Evolutionary conservation across 2,797 vertebrate genomes (phyloP).

Genomic region (Anas acuta): DNA sequence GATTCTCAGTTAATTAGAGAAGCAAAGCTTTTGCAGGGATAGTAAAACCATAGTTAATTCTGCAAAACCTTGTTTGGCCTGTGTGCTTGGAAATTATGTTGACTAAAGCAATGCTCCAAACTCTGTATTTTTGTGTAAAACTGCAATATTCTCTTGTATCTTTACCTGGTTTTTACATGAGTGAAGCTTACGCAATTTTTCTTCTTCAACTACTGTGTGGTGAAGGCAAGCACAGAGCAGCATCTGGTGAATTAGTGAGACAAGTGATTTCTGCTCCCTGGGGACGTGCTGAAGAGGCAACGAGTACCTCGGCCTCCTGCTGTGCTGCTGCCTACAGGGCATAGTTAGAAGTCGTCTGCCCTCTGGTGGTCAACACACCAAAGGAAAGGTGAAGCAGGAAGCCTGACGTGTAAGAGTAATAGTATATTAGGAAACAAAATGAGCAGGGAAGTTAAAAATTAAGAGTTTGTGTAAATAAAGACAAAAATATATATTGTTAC

Average conservation of each 20-base stretch:
- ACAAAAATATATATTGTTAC: background rate
- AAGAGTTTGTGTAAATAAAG: background rate
- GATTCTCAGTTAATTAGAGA: background rate
- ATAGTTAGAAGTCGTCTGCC: constrained; percentile 57
- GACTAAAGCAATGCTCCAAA: background rate
- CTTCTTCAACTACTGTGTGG: background rate
- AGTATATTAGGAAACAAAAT: background rate
- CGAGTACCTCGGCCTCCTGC: background rate
- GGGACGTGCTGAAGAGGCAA: background rate
- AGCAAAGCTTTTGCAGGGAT: background rate
- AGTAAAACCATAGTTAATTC: background rate
- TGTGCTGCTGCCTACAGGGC: rapidly evolving
- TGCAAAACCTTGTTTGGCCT: background rate
- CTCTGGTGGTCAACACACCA: constrained; percentile 61
- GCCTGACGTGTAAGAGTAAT: rapidly evolving
- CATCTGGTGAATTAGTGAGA: background rate
- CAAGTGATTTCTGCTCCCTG: background rate
- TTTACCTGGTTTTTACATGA: background rate
- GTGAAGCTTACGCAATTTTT: background rate
- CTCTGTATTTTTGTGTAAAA: background rate
- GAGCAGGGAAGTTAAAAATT: background rate
- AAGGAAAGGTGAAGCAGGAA: background rate
- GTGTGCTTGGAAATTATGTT: background rate
- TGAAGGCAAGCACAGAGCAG: background rate
- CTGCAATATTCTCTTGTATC: background rate